phyloP scores from a whole-genome alignment of 2,113 vertebrate genomes.

The Phrynosoma blainvillii region DNA sequence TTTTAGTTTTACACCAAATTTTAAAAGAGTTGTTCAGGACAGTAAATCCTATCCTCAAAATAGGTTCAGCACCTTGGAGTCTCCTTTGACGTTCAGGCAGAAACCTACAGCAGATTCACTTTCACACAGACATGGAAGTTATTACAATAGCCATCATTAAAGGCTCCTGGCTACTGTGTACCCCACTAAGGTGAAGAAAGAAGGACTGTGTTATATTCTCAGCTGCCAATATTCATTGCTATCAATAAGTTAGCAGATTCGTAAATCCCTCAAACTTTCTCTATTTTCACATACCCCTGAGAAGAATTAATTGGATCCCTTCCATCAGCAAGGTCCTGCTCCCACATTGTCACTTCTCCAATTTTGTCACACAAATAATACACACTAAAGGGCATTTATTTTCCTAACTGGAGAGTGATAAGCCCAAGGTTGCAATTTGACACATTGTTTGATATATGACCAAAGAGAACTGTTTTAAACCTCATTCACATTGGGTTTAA shows the following conservation, averaged over 20 bases:
- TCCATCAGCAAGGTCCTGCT: neutral
- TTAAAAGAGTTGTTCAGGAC: too few relatives aligned
- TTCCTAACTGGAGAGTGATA: neutral
- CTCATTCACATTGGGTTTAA: slow-evolving; percentile 52
- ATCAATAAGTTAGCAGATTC: neutral
- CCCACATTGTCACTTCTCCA: neutral
- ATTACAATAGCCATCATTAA: too few relatives aligned
- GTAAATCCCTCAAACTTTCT: too few relatives aligned
- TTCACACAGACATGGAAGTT: too few relatives aligned
- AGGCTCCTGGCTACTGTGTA: too few relatives aligned
- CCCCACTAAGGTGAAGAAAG: neutral
- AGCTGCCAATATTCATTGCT: neutral
- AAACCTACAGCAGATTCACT: too few relatives aligned
- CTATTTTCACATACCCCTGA: too few relatives aligned
- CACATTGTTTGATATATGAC: neutral
- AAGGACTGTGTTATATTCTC: neutral
- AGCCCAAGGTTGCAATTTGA: neutral
- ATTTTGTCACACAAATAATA: neutral
- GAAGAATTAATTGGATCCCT: too few relatives aligned
- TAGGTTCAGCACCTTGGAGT: too few relatives aligned
- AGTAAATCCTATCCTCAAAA: too few relatives aligned
- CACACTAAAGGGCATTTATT: neutral
- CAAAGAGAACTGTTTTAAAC: slow-evolving; percentile 23
- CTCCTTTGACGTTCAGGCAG: too few relatives aligned
- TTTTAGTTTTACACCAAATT: too few relatives aligned